phyloP scores from a whole-genome alignment of 2,113 vertebrate genomes.

The Otocyon megalotis region DNA sequence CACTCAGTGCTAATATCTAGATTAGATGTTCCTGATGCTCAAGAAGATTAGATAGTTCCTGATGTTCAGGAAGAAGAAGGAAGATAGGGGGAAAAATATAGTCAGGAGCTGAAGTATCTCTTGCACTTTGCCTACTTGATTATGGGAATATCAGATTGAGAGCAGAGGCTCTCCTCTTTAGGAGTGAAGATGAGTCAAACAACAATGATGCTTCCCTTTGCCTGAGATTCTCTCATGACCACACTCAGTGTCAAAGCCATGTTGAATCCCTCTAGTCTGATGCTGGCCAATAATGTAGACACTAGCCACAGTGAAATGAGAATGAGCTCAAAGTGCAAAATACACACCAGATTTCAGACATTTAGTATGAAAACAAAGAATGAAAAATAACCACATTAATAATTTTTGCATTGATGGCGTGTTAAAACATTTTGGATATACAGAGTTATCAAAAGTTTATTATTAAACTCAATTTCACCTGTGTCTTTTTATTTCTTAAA shows the following conservation, averaged over 20 bases:
- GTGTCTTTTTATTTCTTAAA: background rate
- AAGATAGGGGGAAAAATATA: background rate
- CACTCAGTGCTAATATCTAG: background rate
- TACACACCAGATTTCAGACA: background rate
- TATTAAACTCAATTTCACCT: constrained; percentile 17
- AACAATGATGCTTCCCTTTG: background rate
- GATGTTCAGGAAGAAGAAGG: background rate
- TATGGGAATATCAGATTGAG: background rate
- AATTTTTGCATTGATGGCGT: background rate
- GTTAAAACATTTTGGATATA: background rate
- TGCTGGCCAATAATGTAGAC: background rate
- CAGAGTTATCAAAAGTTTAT: background rate
- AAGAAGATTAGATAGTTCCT: background rate
- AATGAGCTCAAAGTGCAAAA: background rate
- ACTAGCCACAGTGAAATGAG: background rate
- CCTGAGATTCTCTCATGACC: background rate
- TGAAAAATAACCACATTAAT: background rate
- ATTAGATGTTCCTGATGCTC: background rate
- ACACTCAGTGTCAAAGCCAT: background rate
- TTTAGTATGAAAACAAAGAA: background rate
- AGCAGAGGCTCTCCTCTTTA: background rate
- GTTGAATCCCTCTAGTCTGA: background rate
- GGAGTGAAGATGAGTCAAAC: background rate
- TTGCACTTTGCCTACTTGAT: background rate
- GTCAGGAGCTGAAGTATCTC: background rate